phyloP scores from a whole-genome alignment of 2,888 invertebrate species.

The Linnaemya tessellans region DNA sequence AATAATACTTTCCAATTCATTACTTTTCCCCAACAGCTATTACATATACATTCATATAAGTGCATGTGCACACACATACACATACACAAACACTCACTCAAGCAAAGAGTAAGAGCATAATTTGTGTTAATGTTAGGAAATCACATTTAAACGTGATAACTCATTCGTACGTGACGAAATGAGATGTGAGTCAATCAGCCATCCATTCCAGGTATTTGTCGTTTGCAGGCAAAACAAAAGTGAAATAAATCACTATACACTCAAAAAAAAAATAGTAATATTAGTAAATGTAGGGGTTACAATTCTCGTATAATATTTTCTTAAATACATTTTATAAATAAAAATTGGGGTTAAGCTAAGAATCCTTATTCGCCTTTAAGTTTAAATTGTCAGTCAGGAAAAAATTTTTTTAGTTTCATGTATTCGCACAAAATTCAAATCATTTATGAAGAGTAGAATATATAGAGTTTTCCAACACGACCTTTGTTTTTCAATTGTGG shows the following conservation, averaged over 20 bases:
- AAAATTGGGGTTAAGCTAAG: too few species aligned
- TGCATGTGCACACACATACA: neutral
- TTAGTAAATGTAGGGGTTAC: too few species aligned
- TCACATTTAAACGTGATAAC: conserved; percentile 54
- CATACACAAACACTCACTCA: neutral
- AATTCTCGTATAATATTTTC: too few species aligned
- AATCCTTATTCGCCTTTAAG: too few species aligned
- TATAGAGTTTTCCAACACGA: too few species aligned
- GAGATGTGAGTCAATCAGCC: conserved; percentile 20
- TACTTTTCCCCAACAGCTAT: conserved; percentile 29
- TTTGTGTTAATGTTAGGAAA: conserved; percentile 39
- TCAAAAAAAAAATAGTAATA: too few species aligned
- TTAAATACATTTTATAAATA: too few species aligned
- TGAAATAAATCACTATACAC: conserved; percentile 3
- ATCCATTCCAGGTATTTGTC: neutral
- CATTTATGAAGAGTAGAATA: too few species aligned
- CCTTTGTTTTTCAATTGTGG: too few species aligned
- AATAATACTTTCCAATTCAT: conserved; percentile 38
- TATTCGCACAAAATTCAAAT: too few species aligned
- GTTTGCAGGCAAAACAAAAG: conserved; percentile 6
- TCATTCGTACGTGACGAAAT: conserved; percentile 48
- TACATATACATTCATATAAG: neutral
- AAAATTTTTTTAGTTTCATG: too few species aligned
- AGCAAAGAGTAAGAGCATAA: neutral
- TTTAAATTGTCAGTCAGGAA: too few species aligned